Conservation (phyloP, 1,140 invertebrate genomes). For the Ditylenchus dipsaci region DNA sequence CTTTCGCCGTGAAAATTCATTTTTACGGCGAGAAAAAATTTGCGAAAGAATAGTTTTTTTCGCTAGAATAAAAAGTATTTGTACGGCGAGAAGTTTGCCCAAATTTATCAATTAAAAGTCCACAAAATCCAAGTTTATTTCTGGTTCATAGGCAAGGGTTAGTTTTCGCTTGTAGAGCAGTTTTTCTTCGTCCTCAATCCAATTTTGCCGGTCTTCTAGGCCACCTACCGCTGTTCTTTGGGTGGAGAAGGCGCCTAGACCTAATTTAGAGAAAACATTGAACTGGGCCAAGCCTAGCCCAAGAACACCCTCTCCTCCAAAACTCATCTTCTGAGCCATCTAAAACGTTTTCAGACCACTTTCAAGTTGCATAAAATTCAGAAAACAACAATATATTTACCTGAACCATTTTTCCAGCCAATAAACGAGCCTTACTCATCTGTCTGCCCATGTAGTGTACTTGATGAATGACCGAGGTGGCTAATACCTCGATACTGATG, state of each 20-base stretch:
- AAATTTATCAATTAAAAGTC: constrained; percentile 8
- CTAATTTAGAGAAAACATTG: constrained; percentile 1
- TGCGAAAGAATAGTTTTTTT: no score
- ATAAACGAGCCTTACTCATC: constrained; percentile 6
- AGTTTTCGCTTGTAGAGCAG: neutral
- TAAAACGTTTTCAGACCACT: neutral
- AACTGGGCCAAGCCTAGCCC: constrained; percentile 8
- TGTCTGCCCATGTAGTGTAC: constrained; percentile 25
- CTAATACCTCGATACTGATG: constrained; percentile 17
- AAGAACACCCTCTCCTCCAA: constrained; percentile 1
- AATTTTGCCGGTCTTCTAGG: neutral
- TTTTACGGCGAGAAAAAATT: no score
- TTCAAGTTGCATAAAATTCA: neutral
- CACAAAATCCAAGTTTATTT: constrained; percentile 12
- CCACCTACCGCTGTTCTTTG: neutral
- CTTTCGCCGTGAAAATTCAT: no score
- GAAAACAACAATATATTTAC: neutral
- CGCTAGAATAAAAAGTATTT: no score
- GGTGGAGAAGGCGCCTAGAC: neutral
- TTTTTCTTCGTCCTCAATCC: neutral
- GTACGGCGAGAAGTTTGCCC: no score
- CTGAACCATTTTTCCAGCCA: constrained; percentile 17
- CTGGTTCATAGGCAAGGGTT: constrained; percentile 6
- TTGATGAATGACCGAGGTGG: constrained; percentile 14
- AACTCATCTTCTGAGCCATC: constrained; percentile 20